These are phyloP conservation scores for Smithornis capensis DNA, from an alignment of 2,113 vertebrate species.

Conservation along the genomic window DNA sequence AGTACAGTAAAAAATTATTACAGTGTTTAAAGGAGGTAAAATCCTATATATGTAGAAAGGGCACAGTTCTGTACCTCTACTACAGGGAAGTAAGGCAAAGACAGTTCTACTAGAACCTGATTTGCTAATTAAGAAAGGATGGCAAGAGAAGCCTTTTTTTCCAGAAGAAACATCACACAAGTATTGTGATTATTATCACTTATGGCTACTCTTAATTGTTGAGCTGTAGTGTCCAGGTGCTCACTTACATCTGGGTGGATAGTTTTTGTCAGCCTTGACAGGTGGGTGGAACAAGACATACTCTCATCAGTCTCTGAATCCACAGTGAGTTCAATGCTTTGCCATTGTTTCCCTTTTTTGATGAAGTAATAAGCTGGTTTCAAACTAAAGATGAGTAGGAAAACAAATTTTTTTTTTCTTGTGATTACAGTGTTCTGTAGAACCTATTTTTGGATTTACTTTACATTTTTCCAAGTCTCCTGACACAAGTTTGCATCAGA, in stretches of 20 bases:
- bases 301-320: not conserved
- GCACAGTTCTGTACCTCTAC: accelerated
- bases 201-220: not conserved
- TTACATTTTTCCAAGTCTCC: not conserved
- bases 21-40: not conserved
- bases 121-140: not conserved
- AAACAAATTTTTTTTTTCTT: not conserved
- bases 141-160: not conserved
- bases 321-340: not conserved
- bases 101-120: not conserved
- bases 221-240: not conserved
- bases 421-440: not conserved
- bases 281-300: not conserved
- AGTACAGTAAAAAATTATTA: not conserved
- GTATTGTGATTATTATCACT: not conserved
- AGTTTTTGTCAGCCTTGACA: not conserved
- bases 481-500: not conserved
- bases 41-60: not conserved
- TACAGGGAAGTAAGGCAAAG: not conserved
- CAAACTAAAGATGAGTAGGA: not conserved
- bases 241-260: not conserved
- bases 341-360: not conserved
- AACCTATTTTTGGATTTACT: not conserved
- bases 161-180: not conserved
- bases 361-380: not conserved